Conservation (phyloP, 2,888 invertebrate genomes). For the Bellardia bayeri region DNA sequence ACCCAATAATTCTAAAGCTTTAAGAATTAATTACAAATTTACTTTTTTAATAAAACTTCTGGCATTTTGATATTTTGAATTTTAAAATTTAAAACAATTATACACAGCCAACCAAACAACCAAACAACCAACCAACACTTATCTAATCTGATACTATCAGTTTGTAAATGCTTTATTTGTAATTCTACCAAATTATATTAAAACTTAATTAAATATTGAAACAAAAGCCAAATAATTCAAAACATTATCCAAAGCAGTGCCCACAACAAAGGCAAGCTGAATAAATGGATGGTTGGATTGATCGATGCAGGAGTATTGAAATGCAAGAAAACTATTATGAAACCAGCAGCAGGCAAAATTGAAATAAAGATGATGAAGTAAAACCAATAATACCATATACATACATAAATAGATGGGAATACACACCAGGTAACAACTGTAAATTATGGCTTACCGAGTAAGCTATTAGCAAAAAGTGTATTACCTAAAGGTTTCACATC, state of each 20-base stretch:
- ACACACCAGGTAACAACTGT: conserved; percentile 30
- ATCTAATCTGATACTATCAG: not conserved
- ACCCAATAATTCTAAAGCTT: too few relatives aligned
- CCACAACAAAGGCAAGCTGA: not conserved
- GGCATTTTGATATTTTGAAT: conserved; percentile 3
- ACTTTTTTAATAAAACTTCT: not conserved
- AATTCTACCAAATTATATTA: not conserved
- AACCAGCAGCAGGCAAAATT: conserved; percentile 19
- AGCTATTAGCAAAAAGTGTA: conserved; percentile 28
- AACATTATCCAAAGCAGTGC: conserved; percentile 23
- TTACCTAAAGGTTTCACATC: conserved; percentile 46
- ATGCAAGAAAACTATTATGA: conserved; percentile 8
- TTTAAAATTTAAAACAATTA: not conserved
- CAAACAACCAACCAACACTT: not conserved
- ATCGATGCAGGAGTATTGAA: not conserved
- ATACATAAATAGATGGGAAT: not conserved
- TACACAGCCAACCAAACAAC: not conserved
- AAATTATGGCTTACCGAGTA: conserved; percentile 33
- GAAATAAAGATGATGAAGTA: conserved; percentile 37
- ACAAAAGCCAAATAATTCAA: conserved; percentile 53
- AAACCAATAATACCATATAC: conserved; percentile 47
- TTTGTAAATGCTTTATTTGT: not conserved
- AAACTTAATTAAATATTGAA: conserved; percentile 52
- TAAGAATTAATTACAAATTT: not conserved
- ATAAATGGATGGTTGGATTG: not conserved